Evolutionary conservation across 2,888 invertebrate species (phyloP), one percentile per base, ranked within the genome.

Genomic region (Melanchra persicariae): DNA sequence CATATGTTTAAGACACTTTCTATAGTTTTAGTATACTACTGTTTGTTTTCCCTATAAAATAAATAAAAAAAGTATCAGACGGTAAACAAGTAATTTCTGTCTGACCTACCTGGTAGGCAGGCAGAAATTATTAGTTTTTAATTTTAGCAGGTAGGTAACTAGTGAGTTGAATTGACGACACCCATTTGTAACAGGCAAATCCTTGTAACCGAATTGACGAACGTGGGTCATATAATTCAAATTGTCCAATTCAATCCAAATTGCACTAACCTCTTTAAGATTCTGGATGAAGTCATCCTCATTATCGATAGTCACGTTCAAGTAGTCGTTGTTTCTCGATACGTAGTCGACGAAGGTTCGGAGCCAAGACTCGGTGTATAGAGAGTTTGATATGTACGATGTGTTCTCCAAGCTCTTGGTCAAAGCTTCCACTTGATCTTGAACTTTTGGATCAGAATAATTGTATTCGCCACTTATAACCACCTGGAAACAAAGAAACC

Each of bases 281-380:
- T 97, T 97, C 64, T 97, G 96, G 64, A 98, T 97, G 89, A 99
- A 99, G 49, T 97, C 96, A 57, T 96, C 93, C 91, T 98, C 98
- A 57, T 97, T 97, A 43, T 97, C 97, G 62, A 98, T 97, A 26
- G 98, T 97, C n/a, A 97, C 96, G 87, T 98, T 98, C 37, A 98
- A 94, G 88, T 97, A 97, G 76, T 98, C 98, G 84, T 97, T 96
- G 88, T 98, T 98, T 86, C 97, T 96, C 49, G 97, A 97, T 10
- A 98, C 97, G 88, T 98, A 98, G 64, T 97, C 97, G 0, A 98
- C 95, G 88, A 98, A 99, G 37, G 98, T 97, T 70, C 98, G 96
- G 37, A 99, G 93, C 99, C 99, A 99, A 0, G 98, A 98, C 92
- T 98, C 98, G 0, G 98, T 98, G 90, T 98, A 98, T 1, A 98